Conservation (phyloP, 2,797 vertebrate species). For the Scolopax rusticola region DNA sequence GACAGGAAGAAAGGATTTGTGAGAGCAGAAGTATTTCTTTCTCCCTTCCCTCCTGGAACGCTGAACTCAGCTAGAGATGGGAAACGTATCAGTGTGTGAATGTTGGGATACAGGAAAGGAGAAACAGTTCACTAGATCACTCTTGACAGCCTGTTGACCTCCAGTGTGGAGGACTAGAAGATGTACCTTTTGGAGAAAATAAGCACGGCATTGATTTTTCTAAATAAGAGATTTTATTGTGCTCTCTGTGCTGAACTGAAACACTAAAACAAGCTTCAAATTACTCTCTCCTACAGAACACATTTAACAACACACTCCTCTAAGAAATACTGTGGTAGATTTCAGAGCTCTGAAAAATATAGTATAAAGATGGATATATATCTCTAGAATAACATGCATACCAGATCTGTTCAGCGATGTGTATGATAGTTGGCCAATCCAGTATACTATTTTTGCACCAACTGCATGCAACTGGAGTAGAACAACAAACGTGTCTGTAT, state of each 20-base stretch:
- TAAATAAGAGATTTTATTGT: background rate
- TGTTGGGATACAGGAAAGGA: background rate
- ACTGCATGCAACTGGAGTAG: background rate
- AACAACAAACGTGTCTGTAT: background rate
- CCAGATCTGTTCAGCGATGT: background rate
- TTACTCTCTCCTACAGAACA: background rate
- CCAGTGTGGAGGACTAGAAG: background rate
- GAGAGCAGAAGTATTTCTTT: background rate
- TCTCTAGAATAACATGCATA: background rate
- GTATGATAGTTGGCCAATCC: background rate
- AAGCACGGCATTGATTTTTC: background rate
- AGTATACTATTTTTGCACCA: background rate
- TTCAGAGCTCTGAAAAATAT: background rate
- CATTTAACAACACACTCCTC: background rate
- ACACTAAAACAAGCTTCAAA: background rate
- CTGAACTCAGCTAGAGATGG: background rate
- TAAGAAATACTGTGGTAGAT: background rate
- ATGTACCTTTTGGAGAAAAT: background rate
- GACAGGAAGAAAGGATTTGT: background rate
- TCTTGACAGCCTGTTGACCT: background rate
- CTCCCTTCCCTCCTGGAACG: background rate
- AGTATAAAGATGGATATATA: no score
- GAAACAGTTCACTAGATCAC: background rate
- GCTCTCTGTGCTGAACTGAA: background rate
- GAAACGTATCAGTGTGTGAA: accelerated